phyloP scores from a whole-genome alignment of 2,888 invertebrate genomes.

The Noctua pronuba region DNA sequence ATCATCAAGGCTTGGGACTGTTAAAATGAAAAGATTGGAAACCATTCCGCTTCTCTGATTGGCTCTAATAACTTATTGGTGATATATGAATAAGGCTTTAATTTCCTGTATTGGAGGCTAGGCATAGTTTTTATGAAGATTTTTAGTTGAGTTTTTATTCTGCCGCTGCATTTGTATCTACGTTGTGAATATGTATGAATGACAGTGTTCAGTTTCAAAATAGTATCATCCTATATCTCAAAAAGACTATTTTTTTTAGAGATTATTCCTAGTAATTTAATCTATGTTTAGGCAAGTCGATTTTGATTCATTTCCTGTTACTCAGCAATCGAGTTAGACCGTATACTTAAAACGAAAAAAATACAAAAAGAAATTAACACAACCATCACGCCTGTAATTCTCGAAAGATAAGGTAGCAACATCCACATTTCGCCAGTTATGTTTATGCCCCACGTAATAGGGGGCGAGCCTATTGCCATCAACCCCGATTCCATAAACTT shows the following conservation, averaged over 20 bases:
- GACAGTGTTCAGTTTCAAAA: constrained; percentile 3
- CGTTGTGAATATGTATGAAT: not conserved
- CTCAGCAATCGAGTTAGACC: not conserved
- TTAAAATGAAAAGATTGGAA: constrained; percentile 41
- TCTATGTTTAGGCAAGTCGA: not conserved
- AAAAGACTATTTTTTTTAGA: not conserved
- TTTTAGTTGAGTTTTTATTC: not conserved
- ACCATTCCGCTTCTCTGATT: constrained; percentile 29
- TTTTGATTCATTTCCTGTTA: not conserved
- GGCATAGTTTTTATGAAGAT: not conserved
- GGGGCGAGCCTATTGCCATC: not conserved
- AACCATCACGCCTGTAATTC: not conserved
- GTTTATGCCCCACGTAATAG: not conserved
- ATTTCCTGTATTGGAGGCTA: constrained; percentile 22
- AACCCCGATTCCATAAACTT: not conserved
- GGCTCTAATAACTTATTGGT: constrained; percentile 18
- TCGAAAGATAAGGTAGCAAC: not conserved
- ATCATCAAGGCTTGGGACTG: constrained; percentile 29
- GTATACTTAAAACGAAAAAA: not conserved
- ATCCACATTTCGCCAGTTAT: not conserved
- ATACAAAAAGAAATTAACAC: no score
- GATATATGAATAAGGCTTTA: constrained; percentile 15
- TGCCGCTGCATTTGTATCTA: not conserved
- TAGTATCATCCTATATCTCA: not conserved
- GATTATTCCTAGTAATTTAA: not conserved